Conservation (phyloP, 2,888 invertebrate genomes). For the Notodonta ziczac region DNA sequence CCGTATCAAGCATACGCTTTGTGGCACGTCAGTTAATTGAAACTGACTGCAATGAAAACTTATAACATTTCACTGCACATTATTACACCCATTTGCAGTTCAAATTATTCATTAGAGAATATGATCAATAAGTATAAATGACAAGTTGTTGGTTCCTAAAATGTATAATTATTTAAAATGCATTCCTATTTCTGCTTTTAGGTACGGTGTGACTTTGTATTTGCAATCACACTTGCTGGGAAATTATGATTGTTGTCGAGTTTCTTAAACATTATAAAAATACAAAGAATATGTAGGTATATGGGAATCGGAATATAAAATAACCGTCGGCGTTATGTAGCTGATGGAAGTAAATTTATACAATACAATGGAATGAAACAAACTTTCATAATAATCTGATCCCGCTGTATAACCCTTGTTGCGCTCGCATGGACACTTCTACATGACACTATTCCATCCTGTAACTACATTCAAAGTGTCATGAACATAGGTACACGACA, state of each 20-base stretch:
- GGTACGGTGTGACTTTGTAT: no score
- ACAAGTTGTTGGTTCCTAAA: no score
- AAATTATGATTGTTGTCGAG: no score
- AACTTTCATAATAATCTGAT: constrained; percentile 10
- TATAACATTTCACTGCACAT: background rate
- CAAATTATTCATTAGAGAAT: background rate
- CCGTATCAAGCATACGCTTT: background rate
- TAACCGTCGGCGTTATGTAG: background rate
- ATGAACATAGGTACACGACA: constrained; percentile 36
- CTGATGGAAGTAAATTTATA: background rate
- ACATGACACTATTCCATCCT: constrained; percentile 27
- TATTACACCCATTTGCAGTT: background rate
- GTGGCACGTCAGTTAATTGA: background rate
- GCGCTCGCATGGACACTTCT: constrained; percentile 24
- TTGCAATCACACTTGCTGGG: no score
- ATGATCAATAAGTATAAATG: background rate
- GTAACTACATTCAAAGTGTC: constrained; percentile 19
- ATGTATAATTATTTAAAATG: no score
- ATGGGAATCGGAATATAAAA: background rate
- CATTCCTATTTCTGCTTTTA: no score
- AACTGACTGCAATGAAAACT: background rate
- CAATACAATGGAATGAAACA: background rate
- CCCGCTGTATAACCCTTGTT: constrained; percentile 16
- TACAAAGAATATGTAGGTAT: no score
- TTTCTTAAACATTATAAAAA: no score